Evolutionary conservation across 2,113 vertebrate species (phyloP).

Genomic region (Spea bombifrons): DNA sequence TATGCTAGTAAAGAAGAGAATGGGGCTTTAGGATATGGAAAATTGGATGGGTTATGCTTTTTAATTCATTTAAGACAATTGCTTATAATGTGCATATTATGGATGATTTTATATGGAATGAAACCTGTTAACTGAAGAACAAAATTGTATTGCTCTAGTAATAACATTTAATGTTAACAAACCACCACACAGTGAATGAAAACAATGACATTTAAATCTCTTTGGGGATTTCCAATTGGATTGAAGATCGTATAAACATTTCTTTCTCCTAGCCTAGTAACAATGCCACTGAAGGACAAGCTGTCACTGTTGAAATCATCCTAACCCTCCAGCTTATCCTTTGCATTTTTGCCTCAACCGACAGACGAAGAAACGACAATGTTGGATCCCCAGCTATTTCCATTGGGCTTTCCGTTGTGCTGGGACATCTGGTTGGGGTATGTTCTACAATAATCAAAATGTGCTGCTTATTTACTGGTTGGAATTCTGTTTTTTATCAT

Average conservation of each 20-base stretch:
- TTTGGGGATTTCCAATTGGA: not conserved
- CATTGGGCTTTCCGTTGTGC: conserved; percentile 57
- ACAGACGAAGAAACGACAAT: conserved; percentile 62
- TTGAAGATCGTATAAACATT: not conserved
- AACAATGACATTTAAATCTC: not conserved
- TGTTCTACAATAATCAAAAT: conserved; percentile 3
- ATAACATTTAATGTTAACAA: not conserved
- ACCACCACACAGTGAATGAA: not conserved
- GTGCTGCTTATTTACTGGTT: no score
- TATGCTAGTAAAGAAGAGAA: not conserved
- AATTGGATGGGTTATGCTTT: not conserved
- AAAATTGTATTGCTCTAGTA: not conserved
- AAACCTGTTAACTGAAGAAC: not conserved
- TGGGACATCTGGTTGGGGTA: conserved; percentile 62
- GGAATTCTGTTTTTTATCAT: no score
- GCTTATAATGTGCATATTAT: not conserved
- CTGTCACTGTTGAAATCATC: conserved; percentile 69
- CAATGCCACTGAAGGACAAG: conserved; percentile 63
- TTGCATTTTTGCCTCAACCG: conserved; percentile 70
- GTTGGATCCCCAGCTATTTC: conserved; percentile 63
- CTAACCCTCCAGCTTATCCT: conserved; percentile 73
- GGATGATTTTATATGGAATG: conserved; percentile 2
- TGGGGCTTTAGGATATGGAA: not conserved
- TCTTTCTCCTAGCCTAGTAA: conserved; percentile 63
- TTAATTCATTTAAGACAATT: not conserved